Evolutionary conservation across 2,888 invertebrate genomes (phyloP), one percentile per base, ranked within the genome.

Genomic region (Cylloceria caligata): DNA sequence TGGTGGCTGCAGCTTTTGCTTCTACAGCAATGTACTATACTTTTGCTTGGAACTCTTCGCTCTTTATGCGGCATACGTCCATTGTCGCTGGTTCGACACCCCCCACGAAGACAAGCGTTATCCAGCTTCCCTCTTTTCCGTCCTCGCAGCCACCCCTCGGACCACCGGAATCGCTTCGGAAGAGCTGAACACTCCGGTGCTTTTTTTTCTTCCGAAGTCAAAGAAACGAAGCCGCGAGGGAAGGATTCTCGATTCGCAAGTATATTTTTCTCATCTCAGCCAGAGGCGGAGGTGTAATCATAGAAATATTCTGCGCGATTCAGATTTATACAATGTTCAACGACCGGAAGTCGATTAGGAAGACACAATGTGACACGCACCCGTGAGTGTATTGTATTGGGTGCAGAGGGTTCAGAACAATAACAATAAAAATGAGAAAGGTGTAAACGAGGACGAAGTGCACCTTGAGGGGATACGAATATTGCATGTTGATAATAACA

Each of bases 1-100:
- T 73, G 49, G 52, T 62, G 36, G 27, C 49, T 36, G 67, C 19
- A 49, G 68, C 30, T 55, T 52, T 64, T 49, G 36, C 11, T 27
- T 3, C 60, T 39, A 42, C 36, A 27, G 21, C 45, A 30, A n/a
- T 55, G 9, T 47, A 49, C 47, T 30, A 73, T 24, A 21, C n/a
- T 57, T 71, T 71, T 9, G 42, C 49, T 72, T 57, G 57, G 49
- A 42, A 60, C 62, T 78, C 74, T 52, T 67, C 71, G 65, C 62
- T 78, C 74, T 52, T 67, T 68, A 39, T 73, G 77, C 42, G 39
- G 45, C 83, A 64, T 68, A 67, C 79, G 73, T 83, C 78, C 79
- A 85, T 84, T 85, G 85, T 84, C 65, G 64, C 45, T 49, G 76
- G 42, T 57, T 81, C 45, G 52, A 72, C 76, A 75, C 55, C 45